Percentiles rank a stretch among this genome's conserved stretches.
phyloP scores from a whole-genome alignment of 2,888 invertebrate species.

The Nemotelus nigrinus region DNA sequence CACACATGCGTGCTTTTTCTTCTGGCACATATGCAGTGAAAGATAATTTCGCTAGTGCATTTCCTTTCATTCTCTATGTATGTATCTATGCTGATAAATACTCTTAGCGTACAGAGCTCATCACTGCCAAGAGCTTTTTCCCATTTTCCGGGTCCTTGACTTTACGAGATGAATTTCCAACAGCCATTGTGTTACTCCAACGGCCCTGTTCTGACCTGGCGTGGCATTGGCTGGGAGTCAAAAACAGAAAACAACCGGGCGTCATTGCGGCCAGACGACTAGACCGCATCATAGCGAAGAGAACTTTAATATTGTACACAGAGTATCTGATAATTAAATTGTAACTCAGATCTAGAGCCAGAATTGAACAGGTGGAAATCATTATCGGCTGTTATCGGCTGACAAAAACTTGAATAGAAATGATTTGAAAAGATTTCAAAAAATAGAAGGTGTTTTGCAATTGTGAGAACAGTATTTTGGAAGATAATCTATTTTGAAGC shows the following conservation, averaged over 20 bases:
- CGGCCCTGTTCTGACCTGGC: neutral
- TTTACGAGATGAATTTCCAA: constrained; percentile 32
- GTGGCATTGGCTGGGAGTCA: neutral
- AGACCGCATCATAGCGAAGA: constrained; percentile 8
- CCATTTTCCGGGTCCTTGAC: constrained; percentile 42
- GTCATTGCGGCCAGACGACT: constrained; percentile 32
- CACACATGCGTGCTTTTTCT: neutral
- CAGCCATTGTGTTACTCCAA: constrained; percentile 5
- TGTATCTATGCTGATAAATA: too few relatives aligned
- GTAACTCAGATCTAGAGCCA: neutral
- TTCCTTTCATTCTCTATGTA: neutral
- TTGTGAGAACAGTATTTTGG: too few relatives aligned
- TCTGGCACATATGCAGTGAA: neutral
- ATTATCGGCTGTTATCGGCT: too few relatives aligned
- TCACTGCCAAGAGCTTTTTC: constrained; percentile 33
- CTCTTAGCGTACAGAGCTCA: neutral
- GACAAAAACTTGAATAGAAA: too few relatives aligned
- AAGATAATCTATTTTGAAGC: too few relatives aligned
- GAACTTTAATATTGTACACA: neutral
- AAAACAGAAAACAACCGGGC: constrained; percentile 35
- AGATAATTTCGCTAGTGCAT: too few relatives aligned
- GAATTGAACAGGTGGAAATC: too few relatives aligned
- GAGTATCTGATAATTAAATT: constrained; percentile 14
- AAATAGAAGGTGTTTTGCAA: too few relatives aligned
- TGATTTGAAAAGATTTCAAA: too few relatives aligned